Base-by-base conservation (phyloP, 53 echinoderm and acorn worm genomes). In the Crossaster papposus region DNA sequence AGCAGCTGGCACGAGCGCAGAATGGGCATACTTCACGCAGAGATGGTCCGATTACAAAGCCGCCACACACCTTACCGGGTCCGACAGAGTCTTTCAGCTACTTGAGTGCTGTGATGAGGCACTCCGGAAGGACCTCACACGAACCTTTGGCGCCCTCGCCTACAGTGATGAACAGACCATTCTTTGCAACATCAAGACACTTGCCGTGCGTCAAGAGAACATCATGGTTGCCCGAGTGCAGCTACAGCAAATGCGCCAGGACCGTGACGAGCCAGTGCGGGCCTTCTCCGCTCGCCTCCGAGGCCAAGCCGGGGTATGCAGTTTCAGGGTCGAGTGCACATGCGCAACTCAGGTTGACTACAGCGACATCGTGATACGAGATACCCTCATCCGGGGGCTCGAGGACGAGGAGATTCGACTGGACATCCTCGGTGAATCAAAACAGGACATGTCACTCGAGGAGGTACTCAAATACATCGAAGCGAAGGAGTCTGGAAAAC, bases 101-200 rank as follows among this genome's bases (percentile, higher is more conserved):
- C 95, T 95, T 30, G 95, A 95, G 44, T 93, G 91, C 51, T 95
- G 93, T 30, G 89, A 95, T 9, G 89, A 91, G 30, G 79, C 87
- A 35, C 91, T 95, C 5, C 72, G 85, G 26, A 82, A 77, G 82
- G 92, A 92, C 92, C 89, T 94, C 77, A 86, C 53, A 50, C 20
- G 72, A 23, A 78, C 85, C 79, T 77, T 86, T 35, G 89, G 91
- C 36, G 91, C 82, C 78, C 89, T 94, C 9, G 83, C 89, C 73
- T 28, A 23, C 72, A 94, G 89, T 68, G 17, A 83, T 70, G 91
- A 89, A 55, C 89, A 74, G 18, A 85, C 72, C 14, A 68, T 89
- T 22, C 72, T 94, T 18, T 34, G 79, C 63, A 74, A 83, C 77
- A 91, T 94, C 51, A 83, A 85, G 68, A 79, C 64, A 4, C 81